Percentiles rank a stretch among this genome's conserved stretches.
Evolutionary conservation across 2,797 vertebrate genomes (phyloP).

Genomic region (Etheostoma perlongum): DNA sequence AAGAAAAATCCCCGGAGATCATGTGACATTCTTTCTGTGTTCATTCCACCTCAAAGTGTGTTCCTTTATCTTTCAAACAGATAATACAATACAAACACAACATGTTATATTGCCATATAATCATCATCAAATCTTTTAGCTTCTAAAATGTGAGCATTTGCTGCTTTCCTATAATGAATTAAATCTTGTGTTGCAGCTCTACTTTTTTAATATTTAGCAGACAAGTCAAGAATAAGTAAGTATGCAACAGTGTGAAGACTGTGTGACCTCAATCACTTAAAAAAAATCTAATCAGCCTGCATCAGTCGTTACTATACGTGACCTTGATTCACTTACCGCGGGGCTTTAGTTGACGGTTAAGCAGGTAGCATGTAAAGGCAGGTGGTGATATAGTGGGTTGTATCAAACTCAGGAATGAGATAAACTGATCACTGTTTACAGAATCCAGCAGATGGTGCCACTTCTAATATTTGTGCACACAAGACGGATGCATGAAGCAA

Average conservation of each 20-base stretch:
- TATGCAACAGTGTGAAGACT: not conserved
- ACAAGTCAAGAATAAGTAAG: not conserved
- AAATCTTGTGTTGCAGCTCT: not conserved
- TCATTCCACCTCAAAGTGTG: conserved; percentile 1
- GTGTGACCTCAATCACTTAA: not conserved
- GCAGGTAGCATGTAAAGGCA: conserved; percentile 11
- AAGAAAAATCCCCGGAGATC: conserved; percentile 33
- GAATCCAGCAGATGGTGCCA: conserved; percentile 75
- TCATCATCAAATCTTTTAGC: not conserved
- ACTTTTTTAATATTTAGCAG: not conserved
- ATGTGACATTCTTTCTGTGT: conserved; percentile 19
- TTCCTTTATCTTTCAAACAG: conserved; percentile 3
- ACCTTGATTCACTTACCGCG: conserved; percentile 5
- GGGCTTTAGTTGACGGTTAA: not conserved
- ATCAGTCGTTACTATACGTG: conserved; percentile 7
- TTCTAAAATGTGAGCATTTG: not conserved
- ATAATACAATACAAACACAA: not conserved
- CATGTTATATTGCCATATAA: not conserved
- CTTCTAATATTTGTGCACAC: conserved; percentile 54
- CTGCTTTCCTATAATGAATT: conserved; percentile 3
- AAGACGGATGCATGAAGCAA: conserved; percentile 28
- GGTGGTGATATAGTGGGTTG: conserved; percentile 33
- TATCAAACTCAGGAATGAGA: conserved; percentile 21
- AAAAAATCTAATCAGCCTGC: not conserved
- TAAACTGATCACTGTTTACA: conserved; percentile 55